Conservation (phyloP, 2,888 invertebrate species). For the Dolomedes plantarius region DNA sequence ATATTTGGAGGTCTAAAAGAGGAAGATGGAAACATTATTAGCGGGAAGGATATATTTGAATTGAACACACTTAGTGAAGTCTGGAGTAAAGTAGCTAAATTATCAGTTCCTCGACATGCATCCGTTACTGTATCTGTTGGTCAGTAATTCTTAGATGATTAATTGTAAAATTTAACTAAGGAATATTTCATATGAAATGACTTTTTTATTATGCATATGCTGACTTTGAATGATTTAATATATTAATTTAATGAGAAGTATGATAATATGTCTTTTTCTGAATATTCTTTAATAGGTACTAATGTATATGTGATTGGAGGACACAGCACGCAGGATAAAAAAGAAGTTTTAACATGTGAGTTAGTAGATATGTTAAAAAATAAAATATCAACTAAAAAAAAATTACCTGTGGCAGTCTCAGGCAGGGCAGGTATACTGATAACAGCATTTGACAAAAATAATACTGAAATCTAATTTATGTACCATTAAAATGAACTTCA, state of each 20-base stretch:
- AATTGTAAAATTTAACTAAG: too few species aligned
- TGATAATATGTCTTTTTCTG: too few species aligned
- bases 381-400: not conserved
- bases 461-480: too few species aligned
- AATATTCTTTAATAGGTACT: not conserved
- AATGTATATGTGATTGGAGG: not conserved
- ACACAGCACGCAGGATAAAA: not conserved
- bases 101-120: not conserved
- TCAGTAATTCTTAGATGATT: not conserved
- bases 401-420: not conserved
- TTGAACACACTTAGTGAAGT: not conserved
- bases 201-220: too few species aligned
- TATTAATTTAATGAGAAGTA: too few species aligned
- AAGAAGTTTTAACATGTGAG: not conserved
- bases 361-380: not conserved
- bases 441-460: not conserved
- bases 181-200: too few species aligned
- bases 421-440: not conserved
- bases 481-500: too few species aligned
- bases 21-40: not conserved
- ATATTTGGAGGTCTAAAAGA: not conserved
- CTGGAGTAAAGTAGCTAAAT: not conserved
- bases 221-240: too few species aligned
- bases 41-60: not conserved
- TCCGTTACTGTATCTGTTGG: not conserved